These are phyloP conservation scores for Trachythela sp. DNA, from an alignment of 64 coral and sea anemone genomes.

Conservation along the genomic window DNA sequence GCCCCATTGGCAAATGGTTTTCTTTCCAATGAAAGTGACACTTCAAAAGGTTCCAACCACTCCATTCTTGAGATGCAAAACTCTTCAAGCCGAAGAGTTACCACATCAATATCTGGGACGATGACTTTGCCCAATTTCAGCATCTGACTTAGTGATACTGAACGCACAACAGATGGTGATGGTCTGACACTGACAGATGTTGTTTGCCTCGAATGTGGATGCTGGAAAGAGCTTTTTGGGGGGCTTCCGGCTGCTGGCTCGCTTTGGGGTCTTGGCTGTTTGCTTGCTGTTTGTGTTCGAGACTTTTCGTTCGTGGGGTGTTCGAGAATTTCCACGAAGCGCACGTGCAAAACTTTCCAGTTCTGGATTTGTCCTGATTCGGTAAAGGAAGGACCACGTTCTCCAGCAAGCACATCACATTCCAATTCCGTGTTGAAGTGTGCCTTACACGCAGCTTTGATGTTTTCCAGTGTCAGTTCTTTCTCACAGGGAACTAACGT, in stretches of 20 bases:
- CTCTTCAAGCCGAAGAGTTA: background rate
- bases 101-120: background rate
- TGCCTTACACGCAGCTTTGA: too few relatives aligned
- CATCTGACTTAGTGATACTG: background rate
- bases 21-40: slow-evolving; percentile 17
- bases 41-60: background rate
- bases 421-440: too few relatives aligned
- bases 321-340: slow-evolving; percentile 22
- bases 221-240: background rate
- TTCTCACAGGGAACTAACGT: too few relatives aligned
- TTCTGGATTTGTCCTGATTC: background rate
- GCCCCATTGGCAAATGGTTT: slow-evolving; percentile 33
- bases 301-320: background rate
- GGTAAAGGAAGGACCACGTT: slow-evolving; percentile 1
- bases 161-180: background rate
- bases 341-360: slow-evolving; percentile 43
- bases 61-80: slow-evolving; percentile 19
- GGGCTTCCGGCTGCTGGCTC: background rate
- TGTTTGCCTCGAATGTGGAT: background rate
- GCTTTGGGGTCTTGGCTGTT: background rate
- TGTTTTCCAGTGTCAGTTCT: too few relatives aligned
- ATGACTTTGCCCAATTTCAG: slow-evolving; percentile 2
- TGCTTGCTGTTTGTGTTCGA: background rate
- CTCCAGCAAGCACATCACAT: slow-evolving; percentile 43
- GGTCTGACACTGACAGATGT: too few relatives aligned